These are phyloP conservation scores for Nasonia vitripennis DNA, from an alignment of 1,140 invertebrate species.

Conservation along the genomic window DNA sequence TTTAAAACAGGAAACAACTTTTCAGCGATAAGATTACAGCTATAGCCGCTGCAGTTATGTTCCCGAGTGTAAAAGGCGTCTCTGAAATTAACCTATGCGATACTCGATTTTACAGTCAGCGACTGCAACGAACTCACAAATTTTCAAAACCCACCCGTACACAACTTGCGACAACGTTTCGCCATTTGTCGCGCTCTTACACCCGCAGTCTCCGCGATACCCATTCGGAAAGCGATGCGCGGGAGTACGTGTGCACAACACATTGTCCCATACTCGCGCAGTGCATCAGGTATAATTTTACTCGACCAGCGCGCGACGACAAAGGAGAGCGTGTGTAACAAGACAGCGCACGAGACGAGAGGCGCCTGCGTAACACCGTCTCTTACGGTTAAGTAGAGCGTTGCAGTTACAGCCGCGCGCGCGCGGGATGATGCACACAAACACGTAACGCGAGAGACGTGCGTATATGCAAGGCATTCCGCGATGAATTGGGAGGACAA, in stretches of 20 bases:
- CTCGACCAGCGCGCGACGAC: slow-evolving; percentile 14
- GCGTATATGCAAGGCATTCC: neutral
- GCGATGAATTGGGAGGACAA: too few relatives aligned
- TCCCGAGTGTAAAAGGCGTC: too few relatives aligned
- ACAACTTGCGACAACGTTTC: neutral
- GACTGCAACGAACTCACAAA: too few relatives aligned
- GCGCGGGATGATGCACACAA: neutral
- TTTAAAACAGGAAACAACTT: slow-evolving; percentile 19
- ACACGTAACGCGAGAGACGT: neutral
- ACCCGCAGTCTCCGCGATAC: neutral
- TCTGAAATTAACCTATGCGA: too few relatives aligned
- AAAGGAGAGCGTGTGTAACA: neutral
- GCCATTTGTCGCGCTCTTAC: neutral
- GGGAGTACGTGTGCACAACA: neutral
- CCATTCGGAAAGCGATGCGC: slow-evolving; percentile 8
- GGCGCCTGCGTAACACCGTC: slow-evolving; percentile 46
- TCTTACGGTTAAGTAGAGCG: slow-evolving; percentile 43
- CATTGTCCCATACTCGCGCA: neutral
- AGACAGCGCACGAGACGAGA: slow-evolving; percentile 13
- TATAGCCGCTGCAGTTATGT: too few relatives aligned
- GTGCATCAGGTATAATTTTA: slow-evolving; percentile 43
- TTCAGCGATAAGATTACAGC: slow-evolving; percentile 9
- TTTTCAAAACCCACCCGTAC: too few relatives aligned
- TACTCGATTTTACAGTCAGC: too few relatives aligned
- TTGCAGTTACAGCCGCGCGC: slow-evolving; percentile 4